Percentiles rank a stretch among this genome's conserved stretches.
Evolutionary conservation across 2,113 vertebrate genomes (phyloP).

Genomic region (Chionis minor): DNA sequence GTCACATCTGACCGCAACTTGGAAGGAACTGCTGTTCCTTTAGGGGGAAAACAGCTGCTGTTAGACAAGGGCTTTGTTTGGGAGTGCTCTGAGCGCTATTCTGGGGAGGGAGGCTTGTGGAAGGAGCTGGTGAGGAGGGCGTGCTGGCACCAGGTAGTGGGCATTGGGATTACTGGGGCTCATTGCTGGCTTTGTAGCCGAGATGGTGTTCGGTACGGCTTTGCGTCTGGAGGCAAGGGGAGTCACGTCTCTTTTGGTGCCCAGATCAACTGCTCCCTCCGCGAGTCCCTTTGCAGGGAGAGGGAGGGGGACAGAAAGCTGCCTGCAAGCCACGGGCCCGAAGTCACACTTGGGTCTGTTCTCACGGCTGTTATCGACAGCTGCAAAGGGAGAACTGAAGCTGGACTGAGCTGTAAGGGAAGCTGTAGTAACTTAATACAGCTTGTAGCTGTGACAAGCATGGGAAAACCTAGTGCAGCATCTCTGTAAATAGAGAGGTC

Average conservation of each 20-base stretch:
- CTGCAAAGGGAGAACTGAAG: neutral
- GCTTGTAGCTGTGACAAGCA: neutral
- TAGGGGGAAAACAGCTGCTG: neutral
- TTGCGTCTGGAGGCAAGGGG: neutral
- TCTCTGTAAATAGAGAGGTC: neutral
- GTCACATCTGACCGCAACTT: neutral
- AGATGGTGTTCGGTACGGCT: neutral
- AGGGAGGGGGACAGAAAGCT: neutral
- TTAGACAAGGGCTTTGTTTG: neutral
- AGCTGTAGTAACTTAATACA: conserved; percentile 33
- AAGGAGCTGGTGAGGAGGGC: neutral
- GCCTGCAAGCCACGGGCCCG: fast-evolving
- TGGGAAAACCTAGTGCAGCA: neutral
- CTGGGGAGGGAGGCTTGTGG: neutral
- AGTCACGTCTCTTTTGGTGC: neutral
- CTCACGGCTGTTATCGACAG: conserved; percentile 27
- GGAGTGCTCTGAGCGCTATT: neutral
- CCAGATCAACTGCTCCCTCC: neutral
- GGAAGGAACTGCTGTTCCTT: neutral
- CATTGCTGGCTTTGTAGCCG: neutral
- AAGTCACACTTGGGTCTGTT: neutral
- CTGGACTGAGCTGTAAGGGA: neutral
- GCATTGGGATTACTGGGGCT: neutral
- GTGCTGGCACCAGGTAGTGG: neutral
- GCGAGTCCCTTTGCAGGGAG: neutral